Evolutionary conservation across 2,113 vertebrate genomes (phyloP), one percentile per base, ranked within the genome.

Genomic region (Corvus moneduloides): DNA sequence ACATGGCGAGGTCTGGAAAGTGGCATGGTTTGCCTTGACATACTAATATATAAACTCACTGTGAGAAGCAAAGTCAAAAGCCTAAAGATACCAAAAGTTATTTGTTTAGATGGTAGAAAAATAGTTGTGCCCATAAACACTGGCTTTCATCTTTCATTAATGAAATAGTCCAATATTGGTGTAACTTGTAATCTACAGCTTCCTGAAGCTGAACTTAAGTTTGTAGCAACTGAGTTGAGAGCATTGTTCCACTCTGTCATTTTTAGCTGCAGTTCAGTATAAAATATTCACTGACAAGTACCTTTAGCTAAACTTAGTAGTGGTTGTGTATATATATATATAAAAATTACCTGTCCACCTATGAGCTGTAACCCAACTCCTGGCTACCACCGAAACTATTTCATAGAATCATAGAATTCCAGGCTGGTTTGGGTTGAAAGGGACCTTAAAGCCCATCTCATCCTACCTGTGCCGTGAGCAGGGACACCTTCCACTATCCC

Each of bases 301-400:
- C 18, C 48, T 69, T 79, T 23, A 89, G 51, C 6, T 58, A 33
- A 95, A 63, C 11, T 16, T 75, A 30, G 22, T 14, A 14, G 12
- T 72, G 3, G 8, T 13, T n/a, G 0, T 30, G 1, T 8, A 1
- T 13, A 12, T 10, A 4, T n/a, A 21, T 5, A 9, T 32, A 19
- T 8, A 6, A 13, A 27, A 48, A n/a, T 11, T 10, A 32, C 17
- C 8, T 48, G 16, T 22, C 28, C 41, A 1, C 28, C 41, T 41
- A 1, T 49, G 39, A 87, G 33, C 10, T 81, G 27, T 37, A 76
- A 49, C 23, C 39, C 26, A 43, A 3, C 18, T 82, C 24, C 44
- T 46, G 44, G 20, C 37, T 77, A 11, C 4, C 37, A 35, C 33
- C 32, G 43, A 39, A 85, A 55, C 4, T 8, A 4, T 61, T 61